Evolutionary conservation across 2,797 vertebrate genomes (phyloP), one percentile per base, ranked within the genome.

Genomic region (Rachycentron canadum): DNA sequence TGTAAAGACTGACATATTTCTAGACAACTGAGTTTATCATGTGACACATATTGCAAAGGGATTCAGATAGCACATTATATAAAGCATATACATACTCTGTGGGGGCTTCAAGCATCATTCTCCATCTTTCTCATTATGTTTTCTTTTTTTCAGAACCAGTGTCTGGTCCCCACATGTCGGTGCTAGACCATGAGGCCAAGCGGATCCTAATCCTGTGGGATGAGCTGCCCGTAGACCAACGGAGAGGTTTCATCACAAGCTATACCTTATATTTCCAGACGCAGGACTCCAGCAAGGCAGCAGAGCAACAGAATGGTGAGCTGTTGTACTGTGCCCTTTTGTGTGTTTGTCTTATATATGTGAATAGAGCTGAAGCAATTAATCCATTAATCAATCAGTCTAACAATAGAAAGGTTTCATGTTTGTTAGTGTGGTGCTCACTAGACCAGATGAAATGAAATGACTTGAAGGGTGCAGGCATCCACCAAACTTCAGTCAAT

Each of bases 221-320:
- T 0, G 89, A 95, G 79, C 73, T 94, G 9, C 73, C 87, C 8
- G 1, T 92, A 13, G 50, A 88, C 12, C 76, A 93, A 65, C 93
- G 69, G 71, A 91, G 85, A 75, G 95, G 95, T 55, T 93, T 95
- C 81, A 93, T 96, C 74, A 92, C 76, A 59, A 74, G 88, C 38
- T 95, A 95, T 73, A 95, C 88, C 36, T 28, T 96, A 62, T 93
- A 94, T 45, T 16, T 93, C 36, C 83, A 80, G 9, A 85, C 30
- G 8, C 61, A 70, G 9, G 73, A 67, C 66, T 75, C 70, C 76
- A 82, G 25, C 65, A 80, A 17, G 52, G n/a, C 60, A n/a, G 47
- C 86, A 32, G 32, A 32, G 32, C 32, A 32, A 32, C 38, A 62
- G 8, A 83, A 2, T 1, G 52, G 94, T 95, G 84, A 93, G 91